Evolutionary conservation across 2,888 invertebrate species (phyloP), one percentile per base, ranked within the genome.

Genomic region (Cheilosia urbana): DNA sequence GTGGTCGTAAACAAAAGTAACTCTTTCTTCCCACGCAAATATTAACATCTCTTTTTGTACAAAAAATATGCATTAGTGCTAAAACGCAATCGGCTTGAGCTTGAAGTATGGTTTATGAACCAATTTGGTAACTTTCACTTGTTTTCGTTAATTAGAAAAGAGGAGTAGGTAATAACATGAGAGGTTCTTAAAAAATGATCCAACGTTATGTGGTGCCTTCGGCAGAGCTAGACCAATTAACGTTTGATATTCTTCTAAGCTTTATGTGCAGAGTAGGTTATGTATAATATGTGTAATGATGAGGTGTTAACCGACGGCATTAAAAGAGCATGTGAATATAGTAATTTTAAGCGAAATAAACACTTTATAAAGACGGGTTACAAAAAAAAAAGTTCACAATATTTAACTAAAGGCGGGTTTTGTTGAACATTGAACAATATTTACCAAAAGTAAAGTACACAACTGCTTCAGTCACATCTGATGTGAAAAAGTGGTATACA

Each of bases 131-230:
- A 17, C 2, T 21, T 34, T 15, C 42, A 21, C 4, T 37, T 57
- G 19, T 49, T 65, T 30, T 37, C 47, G 69, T 58, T 71, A 51
- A 51, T 72, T 51, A 47, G 21, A 40, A 11, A 42, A 21, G 58
- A 3, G 49, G 58, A 71, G 71, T 27, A 4, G 24, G 24, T 58
- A 58, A 37, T 21, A 15, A 5, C 19, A 34, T 17, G 21, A 6
- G 40, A 11, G 24, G 24, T n/a, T 53, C 11, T 40, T 15, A 40
- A 53, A 24, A 51, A 17, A n/a, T 21, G 37, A 7, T 30, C 45
- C 42, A 4, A 45, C 19, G 30, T n/a, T n/a, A 2, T 6, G 42
- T 13, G 42, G 17, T 7, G 45, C 9, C 17, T 47, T n/a, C 9
- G n/a, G 45, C 19, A 47, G 11, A 34, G 1, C 6, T 34, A 21